Evolutionary conservation across 2,797 vertebrate species (phyloP), one percentile per base, ranked within the genome.

Genomic region (Pitangus sulphuratus): DNA sequence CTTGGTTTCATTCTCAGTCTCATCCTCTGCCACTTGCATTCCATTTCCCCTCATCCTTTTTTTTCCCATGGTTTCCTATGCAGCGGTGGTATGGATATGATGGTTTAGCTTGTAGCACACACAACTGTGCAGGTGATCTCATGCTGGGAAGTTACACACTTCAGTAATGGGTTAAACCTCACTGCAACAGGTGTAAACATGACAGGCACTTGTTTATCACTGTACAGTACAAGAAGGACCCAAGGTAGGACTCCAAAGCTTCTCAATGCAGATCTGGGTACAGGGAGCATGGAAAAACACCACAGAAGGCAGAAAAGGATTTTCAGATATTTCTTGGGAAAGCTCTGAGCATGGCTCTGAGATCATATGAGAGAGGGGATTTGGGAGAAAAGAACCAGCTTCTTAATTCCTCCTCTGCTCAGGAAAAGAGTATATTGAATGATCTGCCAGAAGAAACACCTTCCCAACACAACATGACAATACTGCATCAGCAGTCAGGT

Each of bases 151-250:
- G 40, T 30, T 56, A 16, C 1, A 1, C 39, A 9, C 31, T 60
- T 66, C 39, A 30, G 3, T 3, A 21, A 12, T 16, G 33, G 14
- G 35, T 82, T 58, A 72, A 76, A 74, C 9, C n/a, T 57, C 62
- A 54, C 26, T 79, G 45, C 44, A 78, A 65, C 1, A 69, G 19
- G 20, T 28, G 47, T 44, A 71, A 84, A 31, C 8, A 9, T 15
- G 42, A 35, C 12, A 69, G 15, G 15, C 42, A 42, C 12, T 15
- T 37, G 24, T 10, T 15, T 54, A 26, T 11, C 44, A 30, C 25
- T 2, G 13, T 13, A 21, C 0, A 1, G 11, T 25, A 35, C 22
- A 42, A 54, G 31, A 79, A 60, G 13, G 18, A 20, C 31, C 9
- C 47, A 69, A 28, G 35, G 12, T n/a, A 31, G 17, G 69, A 56